A percentile compares a stretch with the other conserved stretches of the same genome.
Conservation (phyloP, 2,797 vertebrate species). For the Schizopygopsis malacanthus region DNA sequence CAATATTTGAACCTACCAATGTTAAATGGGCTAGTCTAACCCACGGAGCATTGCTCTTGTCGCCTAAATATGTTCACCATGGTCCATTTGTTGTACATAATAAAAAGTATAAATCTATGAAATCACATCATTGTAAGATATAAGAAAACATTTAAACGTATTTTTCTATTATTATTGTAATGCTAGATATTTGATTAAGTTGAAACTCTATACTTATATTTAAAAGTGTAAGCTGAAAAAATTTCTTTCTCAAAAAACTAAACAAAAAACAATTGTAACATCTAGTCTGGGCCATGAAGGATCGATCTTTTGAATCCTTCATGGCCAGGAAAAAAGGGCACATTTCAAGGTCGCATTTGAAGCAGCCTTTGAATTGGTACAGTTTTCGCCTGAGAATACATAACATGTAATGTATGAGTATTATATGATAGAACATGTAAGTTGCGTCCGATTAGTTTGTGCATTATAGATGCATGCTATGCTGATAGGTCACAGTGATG, state of each 20-base stretch:
- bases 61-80: too few relatives aligned
- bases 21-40: background rate
- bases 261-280: too few relatives aligned
- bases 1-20: background rate
- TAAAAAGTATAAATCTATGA: too few relatives aligned
- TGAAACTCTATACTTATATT: too few relatives aligned
- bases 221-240: too few relatives aligned
- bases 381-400: background rate
- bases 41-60: background rate
- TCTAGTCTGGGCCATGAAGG: background rate
- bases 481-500: background rate
- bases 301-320: background rate
- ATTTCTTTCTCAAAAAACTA: too few relatives aligned
- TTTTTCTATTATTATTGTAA: too few relatives aligned
- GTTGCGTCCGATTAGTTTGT: background rate
- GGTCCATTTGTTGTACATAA: too few relatives aligned
- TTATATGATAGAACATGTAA: constrained; percentile 5
- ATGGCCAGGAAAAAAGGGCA: background rate
- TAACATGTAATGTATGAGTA: background rate
- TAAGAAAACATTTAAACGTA: too few relatives aligned
- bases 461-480: background rate
- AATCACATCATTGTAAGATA: too few relatives aligned
- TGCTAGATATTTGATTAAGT: too few relatives aligned
- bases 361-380: background rate
- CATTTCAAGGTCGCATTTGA: background rate